Evolutionary conservation across 2,113 vertebrate species (phyloP), one percentile per base, ranked within the genome.

Genomic region (Cebus imitator): DNA sequence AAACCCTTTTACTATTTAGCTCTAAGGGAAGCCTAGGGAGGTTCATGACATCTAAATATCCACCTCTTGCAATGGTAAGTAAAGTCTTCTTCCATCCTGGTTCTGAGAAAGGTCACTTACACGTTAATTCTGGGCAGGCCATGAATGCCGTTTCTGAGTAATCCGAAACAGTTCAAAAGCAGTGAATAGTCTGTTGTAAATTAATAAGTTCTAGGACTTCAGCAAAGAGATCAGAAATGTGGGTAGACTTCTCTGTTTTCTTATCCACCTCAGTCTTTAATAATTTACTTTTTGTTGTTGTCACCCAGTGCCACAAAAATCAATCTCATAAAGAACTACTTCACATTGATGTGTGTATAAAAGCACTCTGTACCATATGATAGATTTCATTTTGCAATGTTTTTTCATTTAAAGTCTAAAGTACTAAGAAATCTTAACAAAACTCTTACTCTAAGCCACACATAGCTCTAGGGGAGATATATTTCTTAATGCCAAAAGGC

Each of bases 81-180:
- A 76, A 61, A 0, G 4, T 55, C 86, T 94, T 78, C 61, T 52
- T 82, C 61, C n/a, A 48, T 30, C 50, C 43, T 32, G 55, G 30
- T 85, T 93, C 73, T 95, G 87, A 87, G 80, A 95, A 95, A 94
- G 72, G 75, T 88, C 81, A 88, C 66, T 58, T 82, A 89, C 50
- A 50, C 87, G 84, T 86, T 90, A 72, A 92, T 57, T 76, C 87
- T 87, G 68, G 13, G 14, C 27, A 85, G 32, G 30, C 25, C 72
- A 82, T 18, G 45, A 88, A 64, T 48, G 57, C 57, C 30, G 21
- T 82, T 93, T 75, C 84, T 52, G 35, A 87, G 76, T 90, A 57
- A 90, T 61, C 58, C 20, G 17, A 79, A 73, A 57, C 10, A 73
- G 72, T 82, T 78, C 48, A 58, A 85, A 91, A 90, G 92, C 55